Evolutionary conservation across 2,113 vertebrate species (phyloP).

Genomic region (Trematomus loennbergii): DNA sequence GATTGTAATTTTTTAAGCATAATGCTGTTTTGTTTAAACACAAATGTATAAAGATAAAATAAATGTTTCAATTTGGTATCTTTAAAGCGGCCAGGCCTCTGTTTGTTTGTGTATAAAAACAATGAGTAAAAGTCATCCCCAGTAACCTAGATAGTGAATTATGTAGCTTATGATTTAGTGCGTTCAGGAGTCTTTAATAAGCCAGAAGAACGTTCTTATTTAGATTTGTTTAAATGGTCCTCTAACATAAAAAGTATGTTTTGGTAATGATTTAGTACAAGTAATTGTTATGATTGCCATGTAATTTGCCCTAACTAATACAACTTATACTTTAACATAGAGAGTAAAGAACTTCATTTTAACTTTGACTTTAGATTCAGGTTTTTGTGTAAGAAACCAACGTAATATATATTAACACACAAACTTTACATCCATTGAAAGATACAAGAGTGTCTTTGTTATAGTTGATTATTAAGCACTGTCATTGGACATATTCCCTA

Average conservation of each 20-base stretch:
- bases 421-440: too few relatives aligned
- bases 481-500: background rate
- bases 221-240: background rate
- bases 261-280: background rate
- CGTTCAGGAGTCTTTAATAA: background rate
- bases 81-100: constrained; percentile 38
- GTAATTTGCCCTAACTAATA: background rate
- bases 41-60: constrained; percentile 73
- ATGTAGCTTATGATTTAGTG: background rate
- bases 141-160: background rate
- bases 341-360: background rate
- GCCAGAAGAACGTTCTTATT: background rate
- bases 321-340: background rate
- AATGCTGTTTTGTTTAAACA: constrained; percentile 74
- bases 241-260: background rate
- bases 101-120: background rate
- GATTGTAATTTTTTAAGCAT: constrained; percentile 79
- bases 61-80: constrained; percentile 78
- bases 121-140: background rate
- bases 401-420: too few relatives aligned
- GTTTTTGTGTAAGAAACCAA: too few relatives aligned
- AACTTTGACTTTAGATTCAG: too few relatives aligned
- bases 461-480: background rate
- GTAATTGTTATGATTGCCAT: background rate
- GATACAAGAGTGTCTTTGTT: too few relatives aligned